A percentile compares a stretch with the other conserved stretches of the same genome.
Evolutionary conservation across 1,140 invertebrate genomes (phyloP).

Genomic region (Tetramorium simillimum): DNA sequence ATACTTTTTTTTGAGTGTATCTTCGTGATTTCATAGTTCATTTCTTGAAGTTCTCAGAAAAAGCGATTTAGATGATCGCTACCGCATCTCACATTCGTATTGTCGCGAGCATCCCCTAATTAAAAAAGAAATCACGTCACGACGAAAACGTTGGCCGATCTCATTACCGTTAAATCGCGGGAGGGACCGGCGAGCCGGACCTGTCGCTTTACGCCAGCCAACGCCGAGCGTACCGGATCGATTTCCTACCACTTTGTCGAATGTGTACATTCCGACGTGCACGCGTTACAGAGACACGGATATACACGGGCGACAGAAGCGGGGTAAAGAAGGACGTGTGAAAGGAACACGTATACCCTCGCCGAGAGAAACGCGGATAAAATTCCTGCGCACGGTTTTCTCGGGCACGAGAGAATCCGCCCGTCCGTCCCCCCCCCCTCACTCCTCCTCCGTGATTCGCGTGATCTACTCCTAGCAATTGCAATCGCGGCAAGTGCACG

Average conservation of each 20-base stretch:
- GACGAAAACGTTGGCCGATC: neutral
- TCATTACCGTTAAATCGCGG: slow-evolving; percentile 44
- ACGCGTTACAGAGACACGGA: slow-evolving; percentile 10
- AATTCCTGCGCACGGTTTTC: slow-evolving; percentile 14
- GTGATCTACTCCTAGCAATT: neutral
- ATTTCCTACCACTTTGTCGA: slow-evolving; percentile 55
- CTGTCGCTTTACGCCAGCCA: slow-evolving; percentile 34
- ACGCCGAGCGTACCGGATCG: slow-evolving; percentile 44
- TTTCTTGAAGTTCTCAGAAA: neutral
- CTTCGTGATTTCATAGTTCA: neutral
- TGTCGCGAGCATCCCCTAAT: neutral
- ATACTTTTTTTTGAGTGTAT: neutral
- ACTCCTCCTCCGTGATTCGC: neutral
- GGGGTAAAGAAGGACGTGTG: slow-evolving; percentile 20
- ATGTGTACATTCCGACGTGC: slow-evolving; percentile 25
- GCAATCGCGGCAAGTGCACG: slow-evolving; percentile 1
- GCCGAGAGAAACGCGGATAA: slow-evolving; percentile 22
- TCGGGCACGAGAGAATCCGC: neutral
- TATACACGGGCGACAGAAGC: neutral
- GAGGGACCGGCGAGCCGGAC: neutral
- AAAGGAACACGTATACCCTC: neutral
- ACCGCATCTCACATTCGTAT: neutral
- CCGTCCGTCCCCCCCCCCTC: neutral
- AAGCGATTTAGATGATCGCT: neutral
- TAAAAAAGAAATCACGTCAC: neutral